Base-by-base conservation (phyloP, 2,888 invertebrate genomes). In the Troides helena region DNA sequence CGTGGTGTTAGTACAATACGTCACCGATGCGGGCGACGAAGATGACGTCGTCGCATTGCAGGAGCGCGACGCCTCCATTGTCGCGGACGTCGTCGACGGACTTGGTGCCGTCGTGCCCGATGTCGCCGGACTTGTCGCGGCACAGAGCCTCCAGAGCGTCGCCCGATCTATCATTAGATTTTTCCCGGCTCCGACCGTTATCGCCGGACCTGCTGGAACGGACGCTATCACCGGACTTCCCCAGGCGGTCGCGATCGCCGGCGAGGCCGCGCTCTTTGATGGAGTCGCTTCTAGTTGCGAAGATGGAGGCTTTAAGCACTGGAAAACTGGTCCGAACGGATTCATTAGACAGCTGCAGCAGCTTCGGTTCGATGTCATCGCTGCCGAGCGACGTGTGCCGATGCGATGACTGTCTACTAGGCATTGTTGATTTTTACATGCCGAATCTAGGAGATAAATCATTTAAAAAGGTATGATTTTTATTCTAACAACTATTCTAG, bases 351-450 rank as follows among this genome's bases (percentile, higher is more conserved):
- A 95, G 95, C 74, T 94, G 94, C 76, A 95, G 96, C 84, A 96
- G 96, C 68, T 92, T 95, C 69, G 94, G 95, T 23, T 96, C 96
- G 1, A 92, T 94, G 82, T 95, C 95, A 70, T 96, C 96, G 10
- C 79, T 94, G 74, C 92, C 95, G 8, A 95, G 95, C 84, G 96
- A 96, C 80, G 95, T 96, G 75, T 97, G 97, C 85, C 93, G 95
- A 72, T 97, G 97, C 84, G 97, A 97, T 83, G 97, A 97, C 85
- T 97, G 97, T 78, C 89, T 97, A 72, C 93, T 97, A 75, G 97
- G 96, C 7, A 97, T 97, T 74, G 96, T 95, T 75, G 97, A 97
- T 90, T 93, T 95, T 75, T 96, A 96, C 83, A 93, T 94, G 80
- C 92, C 93, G 61, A 88, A 83, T 64, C 94, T 94, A 66, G 86